Base-by-base conservation (phyloP, 1,140 invertebrate species). In the Papilio helenus region DNA sequence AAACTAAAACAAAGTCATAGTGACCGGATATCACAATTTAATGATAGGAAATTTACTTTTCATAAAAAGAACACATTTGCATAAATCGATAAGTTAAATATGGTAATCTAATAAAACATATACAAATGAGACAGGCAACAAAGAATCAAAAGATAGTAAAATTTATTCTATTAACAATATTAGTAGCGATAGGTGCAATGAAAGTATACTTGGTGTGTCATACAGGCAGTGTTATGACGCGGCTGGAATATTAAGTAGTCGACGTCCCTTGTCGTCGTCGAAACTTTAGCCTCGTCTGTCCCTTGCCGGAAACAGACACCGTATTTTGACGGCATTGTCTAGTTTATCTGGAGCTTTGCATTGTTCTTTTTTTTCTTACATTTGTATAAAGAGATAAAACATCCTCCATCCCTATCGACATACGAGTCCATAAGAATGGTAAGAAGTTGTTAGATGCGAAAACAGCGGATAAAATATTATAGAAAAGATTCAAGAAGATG, bases 281-380 rank as follows among this genome's bases (percentile, higher is more conserved):
- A 85, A 86, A 85, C 87, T 87, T 88, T 86, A 85, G 89, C 89
- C 87, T 88, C 87, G 88, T 90, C 87, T 89, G 85, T 83, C 86
- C 86, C 81, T 86, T 91, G 85, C 87, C 92, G 90, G 90, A 92
- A 90, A 89, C 89, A 83, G 87, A 74, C 80, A 83, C 72, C 82
- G 82, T 83, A 89, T 92, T 90, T 88, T 85, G 82, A 87, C 71
- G 49, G 44, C 86, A 89, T 92, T 91, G 91, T 92, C 84, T 88
- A 83, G 68, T 82, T 86, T 92, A 90, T 92, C 89, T 89, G 83
- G 82, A 86, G 87, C 86, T 65, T n/a, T 49, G 8, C 5, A 77
- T 77, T 77, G 76, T 77, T 65, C 55, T 61, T 61, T 77, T 76
- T 76, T 42, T 55, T 14, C 26, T 34, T 4, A 2, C n/a, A 76